phyloP scores from a whole-genome alignment of 1,140 invertebrate genomes.

The Colletes latitarsis region DNA sequence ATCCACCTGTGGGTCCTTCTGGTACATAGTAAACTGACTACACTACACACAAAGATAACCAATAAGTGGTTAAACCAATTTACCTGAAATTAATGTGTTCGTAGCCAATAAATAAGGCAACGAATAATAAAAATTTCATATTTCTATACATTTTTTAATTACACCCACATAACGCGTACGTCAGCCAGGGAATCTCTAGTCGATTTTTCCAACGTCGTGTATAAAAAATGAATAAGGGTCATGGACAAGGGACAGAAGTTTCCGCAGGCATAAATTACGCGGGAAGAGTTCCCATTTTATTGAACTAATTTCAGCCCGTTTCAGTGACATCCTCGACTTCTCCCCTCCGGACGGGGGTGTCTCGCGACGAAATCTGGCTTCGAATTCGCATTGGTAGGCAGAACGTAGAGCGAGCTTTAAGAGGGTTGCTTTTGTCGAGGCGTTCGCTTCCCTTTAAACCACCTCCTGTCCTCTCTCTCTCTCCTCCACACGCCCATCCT shows the following conservation, averaged over 20 bases:
- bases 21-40: no score
- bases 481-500: constrained; percentile 34
- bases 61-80: no score
- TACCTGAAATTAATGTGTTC: no score
- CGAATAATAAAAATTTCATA: no score
- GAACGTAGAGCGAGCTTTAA: constrained; percentile 77
- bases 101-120: no score
- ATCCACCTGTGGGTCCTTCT: no score
- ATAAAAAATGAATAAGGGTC: background rate
- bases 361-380: constrained; percentile 27
- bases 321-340: background rate
- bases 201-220: background rate
- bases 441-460: constrained; percentile 80
- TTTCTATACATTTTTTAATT: no score
- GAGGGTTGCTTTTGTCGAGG: constrained; percentile 80
- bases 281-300: constrained; percentile 14
- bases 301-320: constrained; percentile 10
- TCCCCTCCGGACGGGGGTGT: background rate
- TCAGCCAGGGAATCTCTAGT: background rate
- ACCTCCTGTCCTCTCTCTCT: constrained; percentile 60
- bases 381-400: constrained; percentile 75
- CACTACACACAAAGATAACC: no score
- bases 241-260: background rate
- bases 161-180: no score
- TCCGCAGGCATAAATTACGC: background rate